Evolutionary conservation across 1,140 invertebrate species (phyloP).

Genomic region (Arctopsyche grandis): DNA sequence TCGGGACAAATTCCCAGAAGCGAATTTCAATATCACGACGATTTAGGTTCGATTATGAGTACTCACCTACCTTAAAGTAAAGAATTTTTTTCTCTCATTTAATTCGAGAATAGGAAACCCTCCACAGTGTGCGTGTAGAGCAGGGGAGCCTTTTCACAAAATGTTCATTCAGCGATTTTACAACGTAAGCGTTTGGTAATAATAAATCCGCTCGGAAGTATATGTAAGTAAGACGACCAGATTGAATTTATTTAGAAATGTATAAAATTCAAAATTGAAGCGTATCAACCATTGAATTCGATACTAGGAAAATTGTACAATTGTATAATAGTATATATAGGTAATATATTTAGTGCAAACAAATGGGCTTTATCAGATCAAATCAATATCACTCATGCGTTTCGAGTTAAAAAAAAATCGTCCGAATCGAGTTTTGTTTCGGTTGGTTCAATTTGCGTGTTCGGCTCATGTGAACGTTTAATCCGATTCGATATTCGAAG

Average conservation of each 20-base stretch:
- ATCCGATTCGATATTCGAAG: not conserved
- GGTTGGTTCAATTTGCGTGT: not conserved
- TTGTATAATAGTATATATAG: no score
- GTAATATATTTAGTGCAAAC: no score
- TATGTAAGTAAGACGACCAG: no score
- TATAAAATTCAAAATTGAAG: no score
- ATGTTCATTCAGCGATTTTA: not conserved
- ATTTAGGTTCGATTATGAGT: slow-evolving; percentile 23
- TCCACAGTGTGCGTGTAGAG: not conserved
- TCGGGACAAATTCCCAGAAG: slow-evolving; percentile 11
- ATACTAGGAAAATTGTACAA: no score
- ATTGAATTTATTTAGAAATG: no score
- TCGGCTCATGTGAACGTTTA: not conserved
- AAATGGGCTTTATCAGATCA: no score
- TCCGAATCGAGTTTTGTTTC: not conserved
- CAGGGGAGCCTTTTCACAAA: not conserved
- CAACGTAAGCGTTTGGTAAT: not conserved
- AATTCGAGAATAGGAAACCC: not conserved
- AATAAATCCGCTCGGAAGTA: no score
- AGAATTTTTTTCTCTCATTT: not conserved
- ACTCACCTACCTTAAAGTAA: not conserved
- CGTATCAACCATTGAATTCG: no score
- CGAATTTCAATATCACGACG: slow-evolving; percentile 21
- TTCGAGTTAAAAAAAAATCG: not conserved
- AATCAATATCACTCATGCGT: not conserved